Evolutionary conservation across 2,888 invertebrate genomes (phyloP), one percentile per base, ranked within the genome.

Genomic region (Trachelus tabidus): DNA sequence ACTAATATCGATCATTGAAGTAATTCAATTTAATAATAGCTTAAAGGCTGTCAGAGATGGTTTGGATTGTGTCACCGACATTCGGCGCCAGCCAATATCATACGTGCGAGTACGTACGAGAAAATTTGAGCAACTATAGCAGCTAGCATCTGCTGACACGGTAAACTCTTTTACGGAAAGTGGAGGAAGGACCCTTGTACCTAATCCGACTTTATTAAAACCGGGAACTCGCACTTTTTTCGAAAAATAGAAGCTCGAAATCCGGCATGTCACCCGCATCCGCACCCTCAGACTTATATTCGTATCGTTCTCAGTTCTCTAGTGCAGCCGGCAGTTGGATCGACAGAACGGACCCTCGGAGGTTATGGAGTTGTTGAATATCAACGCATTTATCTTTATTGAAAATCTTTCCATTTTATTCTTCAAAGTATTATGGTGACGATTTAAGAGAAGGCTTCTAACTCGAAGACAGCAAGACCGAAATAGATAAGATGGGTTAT

Each of bases 51-150:
- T 89, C 89, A 89, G 87, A 87, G 89, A 84, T 87, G 81, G 87
- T 87, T 87, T 84, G 86, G 89, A 89, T 87, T 88, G 83, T 88
- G 91, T 91, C 91, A 91, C 84, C 82, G 87, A 86, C 91, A 91
- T 90, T 90, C 87, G 90, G 90, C 82, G 87, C 90, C 88, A 89
- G 87, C 88, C 90, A 90, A 91, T 90, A 91, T 89, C 85, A 85
- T 6, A 56, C 85, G 78, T 34, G 80, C 79, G 79, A 76, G 79
- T 80, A 77, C 76, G n/a, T n/a, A n/a, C n/a, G n/a, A n/a, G n/a
- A 88, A 87, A 88, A 85, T 86, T 90, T 88, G 23, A 56, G 9
- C 9, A 23, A 23, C 15, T 23, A 23, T 86, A 89, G 84, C 88
- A 88, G 86, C 87, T 88, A 89, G 87, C 89, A 89, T 89, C 87